These are phyloP conservation scores for Tonatia bakeri DNA, from an alignment of 2,113 vertebrate genomes.

Conservation along the genomic window DNA sequence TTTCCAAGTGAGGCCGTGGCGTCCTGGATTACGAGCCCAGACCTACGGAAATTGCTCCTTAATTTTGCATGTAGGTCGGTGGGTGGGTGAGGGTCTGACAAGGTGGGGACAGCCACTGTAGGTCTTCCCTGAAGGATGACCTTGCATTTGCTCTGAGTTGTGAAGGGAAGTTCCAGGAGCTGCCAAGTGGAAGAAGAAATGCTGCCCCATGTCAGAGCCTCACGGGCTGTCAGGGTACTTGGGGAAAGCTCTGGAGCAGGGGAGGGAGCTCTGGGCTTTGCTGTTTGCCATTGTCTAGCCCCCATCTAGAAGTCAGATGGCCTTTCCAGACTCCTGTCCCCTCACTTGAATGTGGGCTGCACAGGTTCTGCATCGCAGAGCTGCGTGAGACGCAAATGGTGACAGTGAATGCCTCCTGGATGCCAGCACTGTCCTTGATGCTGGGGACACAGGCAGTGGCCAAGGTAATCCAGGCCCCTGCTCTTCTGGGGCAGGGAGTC, in stretches of 20 bases:
- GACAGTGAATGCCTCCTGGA: background rate
- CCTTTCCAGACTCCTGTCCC: background rate
- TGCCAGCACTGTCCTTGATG: background rate
- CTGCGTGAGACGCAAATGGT: background rate
- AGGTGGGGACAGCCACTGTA: background rate
- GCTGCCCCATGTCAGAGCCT: background rate
- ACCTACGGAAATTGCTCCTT: rapidly evolving
- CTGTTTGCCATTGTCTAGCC: background rate
- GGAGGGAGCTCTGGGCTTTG: too few species aligned
- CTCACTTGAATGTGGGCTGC: background rate
- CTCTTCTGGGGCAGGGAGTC: background rate
- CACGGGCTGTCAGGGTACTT: background rate
- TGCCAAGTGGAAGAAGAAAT: background rate
- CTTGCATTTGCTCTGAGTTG: background rate
- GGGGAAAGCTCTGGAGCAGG: background rate
- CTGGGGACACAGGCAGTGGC: background rate
- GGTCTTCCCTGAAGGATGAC: background rate
- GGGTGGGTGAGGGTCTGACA: background rate
- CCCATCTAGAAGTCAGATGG: background rate
- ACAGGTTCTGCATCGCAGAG: rapidly evolving
- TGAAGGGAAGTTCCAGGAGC: background rate
- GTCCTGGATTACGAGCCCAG: background rate
- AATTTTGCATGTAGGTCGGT: background rate
- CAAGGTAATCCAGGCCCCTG: background rate
- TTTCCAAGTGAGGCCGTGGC: background rate